A percentile compares a stretch with the other conserved stretches of the same genome.
Conservation (phyloP, 1,140 invertebrate species). For the Neodiprion virginianus region DNA sequence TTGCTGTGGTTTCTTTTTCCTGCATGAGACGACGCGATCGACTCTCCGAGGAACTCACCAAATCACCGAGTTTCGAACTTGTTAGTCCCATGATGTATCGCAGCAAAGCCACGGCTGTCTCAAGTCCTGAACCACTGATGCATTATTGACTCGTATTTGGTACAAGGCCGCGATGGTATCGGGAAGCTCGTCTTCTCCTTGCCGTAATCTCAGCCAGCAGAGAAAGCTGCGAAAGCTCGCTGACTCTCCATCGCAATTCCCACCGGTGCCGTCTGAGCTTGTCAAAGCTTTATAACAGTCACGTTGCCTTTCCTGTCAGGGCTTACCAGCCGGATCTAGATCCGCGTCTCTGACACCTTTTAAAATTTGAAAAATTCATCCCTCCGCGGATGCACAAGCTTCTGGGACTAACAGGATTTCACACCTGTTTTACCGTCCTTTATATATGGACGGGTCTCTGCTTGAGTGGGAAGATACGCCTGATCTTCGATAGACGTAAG, state of each 20-base stretch:
- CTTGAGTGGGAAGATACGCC: too few species aligned
- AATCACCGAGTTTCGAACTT: not conserved
- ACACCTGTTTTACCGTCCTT: too few species aligned
- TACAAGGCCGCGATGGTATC: not conserved
- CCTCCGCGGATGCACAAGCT: too few species aligned
- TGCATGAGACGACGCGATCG: not conserved
- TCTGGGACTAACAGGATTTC: too few species aligned
- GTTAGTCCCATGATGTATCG: not conserved
- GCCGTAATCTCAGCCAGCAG: not conserved
- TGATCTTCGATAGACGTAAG: too few species aligned
- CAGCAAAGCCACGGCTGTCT: not conserved
- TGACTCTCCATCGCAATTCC: not conserved
- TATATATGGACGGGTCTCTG: too few species aligned
- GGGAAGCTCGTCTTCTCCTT: not conserved
- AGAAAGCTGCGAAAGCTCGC: not conserved
- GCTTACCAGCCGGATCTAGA: not conserved
- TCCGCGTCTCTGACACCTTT: not conserved
- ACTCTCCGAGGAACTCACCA: not conserved
- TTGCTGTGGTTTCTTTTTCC: not conserved
- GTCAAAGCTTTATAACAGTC: constrained; percentile 5
- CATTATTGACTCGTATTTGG: constrained; percentile 5
- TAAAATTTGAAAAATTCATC: not conserved
- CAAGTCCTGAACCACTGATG: not conserved
- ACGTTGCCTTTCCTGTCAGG: not conserved
- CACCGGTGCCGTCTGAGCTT: not conserved